These are phyloP conservation scores for Hermatobates lingyangjiaoensis DNA, from an alignment of 1,140 invertebrate species.

Conservation along the genomic window DNA sequence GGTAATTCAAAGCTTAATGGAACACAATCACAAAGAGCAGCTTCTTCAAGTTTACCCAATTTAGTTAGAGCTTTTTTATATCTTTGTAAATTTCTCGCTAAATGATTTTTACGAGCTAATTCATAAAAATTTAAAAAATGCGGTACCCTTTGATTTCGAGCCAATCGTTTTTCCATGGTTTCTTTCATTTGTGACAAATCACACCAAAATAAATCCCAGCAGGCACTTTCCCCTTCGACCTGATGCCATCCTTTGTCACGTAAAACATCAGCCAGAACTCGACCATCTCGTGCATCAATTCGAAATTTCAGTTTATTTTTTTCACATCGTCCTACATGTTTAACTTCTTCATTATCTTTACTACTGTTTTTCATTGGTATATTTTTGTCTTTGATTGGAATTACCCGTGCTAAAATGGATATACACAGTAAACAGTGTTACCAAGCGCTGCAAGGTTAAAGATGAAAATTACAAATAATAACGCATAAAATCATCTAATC, in stretches of 20 bases:
- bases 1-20: slow-evolving; percentile 28
- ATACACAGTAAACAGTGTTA: too few relatives aligned
- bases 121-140: slow-evolving; percentile 41
- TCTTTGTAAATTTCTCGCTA: slow-evolving; percentile 36
- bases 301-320: background rate
- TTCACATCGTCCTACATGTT: too few relatives aligned
- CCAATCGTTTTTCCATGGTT: slow-evolving; percentile 18
- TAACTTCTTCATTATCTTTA: too few relatives aligned
- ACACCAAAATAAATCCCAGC: slow-evolving; percentile 29
- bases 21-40: slow-evolving; percentile 24
- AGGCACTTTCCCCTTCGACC: slow-evolving; percentile 10
- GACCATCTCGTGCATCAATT: background rate
- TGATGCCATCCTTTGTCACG: slow-evolving; percentile 5
- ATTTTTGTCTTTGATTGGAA: too few relatives aligned
- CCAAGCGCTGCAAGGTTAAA: too few relatives aligned
- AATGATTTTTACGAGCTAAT: slow-evolving; percentile 36
- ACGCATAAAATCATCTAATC: too few relatives aligned
- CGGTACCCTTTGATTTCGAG: slow-evolving; percentile 24
- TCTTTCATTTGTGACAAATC: slow-evolving; percentile 22
- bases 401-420: too few relatives aligned
- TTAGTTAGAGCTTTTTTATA: slow-evolving; percentile 22
- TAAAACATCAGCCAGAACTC: background rate
- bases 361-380: too few relatives aligned
- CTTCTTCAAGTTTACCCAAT: slow-evolving; percentile 21
- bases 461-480: too few relatives aligned